A percentile compares a stretch with the other conserved stretches of the same genome.
Evolutionary conservation across 2,888 invertebrate species (phyloP).

Genomic region (Orgyia antiqua): DNA sequence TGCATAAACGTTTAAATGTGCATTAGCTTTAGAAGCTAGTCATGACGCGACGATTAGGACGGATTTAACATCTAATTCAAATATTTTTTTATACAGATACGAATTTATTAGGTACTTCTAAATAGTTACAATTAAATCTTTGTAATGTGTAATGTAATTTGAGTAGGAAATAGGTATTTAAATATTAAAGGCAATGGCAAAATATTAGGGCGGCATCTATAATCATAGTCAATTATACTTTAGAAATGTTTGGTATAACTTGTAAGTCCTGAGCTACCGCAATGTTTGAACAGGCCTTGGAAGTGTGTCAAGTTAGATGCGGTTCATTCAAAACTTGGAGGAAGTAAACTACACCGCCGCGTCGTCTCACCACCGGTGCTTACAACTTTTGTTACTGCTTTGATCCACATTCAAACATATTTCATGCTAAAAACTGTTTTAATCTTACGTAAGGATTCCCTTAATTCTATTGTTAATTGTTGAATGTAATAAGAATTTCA

Average conservation of each 20-base stretch:
- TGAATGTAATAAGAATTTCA: neutral
- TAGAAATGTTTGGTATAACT: conserved; percentile 8
- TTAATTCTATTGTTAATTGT: neutral
- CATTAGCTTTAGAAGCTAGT: no score
- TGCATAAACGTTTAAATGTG: no score
- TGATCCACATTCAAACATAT: neutral
- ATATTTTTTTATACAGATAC: no score
- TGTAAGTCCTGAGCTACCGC: conserved; percentile 10
- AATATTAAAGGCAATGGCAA: no score
- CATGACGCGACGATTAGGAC: no score
- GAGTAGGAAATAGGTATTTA: no score
- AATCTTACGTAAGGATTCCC: neutral
- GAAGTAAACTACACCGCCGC: conserved; percentile 2
- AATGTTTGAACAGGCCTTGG: conserved; percentile 19
- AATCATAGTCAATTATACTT: conserved; percentile 1
- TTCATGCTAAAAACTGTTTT: neutral
- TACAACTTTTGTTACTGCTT: conserved; percentile 2
- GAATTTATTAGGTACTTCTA: no score
- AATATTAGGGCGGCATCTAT: no score
- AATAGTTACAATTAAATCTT: no score
- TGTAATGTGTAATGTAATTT: no score
- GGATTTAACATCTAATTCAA: no score
- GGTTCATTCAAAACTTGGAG: conserved; percentile 8
- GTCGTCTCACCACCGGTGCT: conserved; percentile 1
- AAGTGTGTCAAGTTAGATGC: conserved; percentile 22